Base-by-base conservation (phyloP, 2,888 invertebrate species). In the Ophion ellenae region DNA sequence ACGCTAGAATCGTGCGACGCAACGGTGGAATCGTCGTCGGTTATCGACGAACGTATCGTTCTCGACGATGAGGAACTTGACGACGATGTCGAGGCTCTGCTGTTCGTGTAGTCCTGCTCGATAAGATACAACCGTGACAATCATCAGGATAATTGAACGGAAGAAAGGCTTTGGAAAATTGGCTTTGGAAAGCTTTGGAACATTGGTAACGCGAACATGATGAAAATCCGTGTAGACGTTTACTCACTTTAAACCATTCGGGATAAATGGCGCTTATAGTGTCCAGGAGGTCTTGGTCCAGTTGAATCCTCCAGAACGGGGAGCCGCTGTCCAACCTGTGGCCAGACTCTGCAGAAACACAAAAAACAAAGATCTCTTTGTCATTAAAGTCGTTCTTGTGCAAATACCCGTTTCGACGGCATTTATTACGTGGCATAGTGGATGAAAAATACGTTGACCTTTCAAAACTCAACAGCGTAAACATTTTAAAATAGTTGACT, bases 251-350 rank as follows among this genome's bases (percentile, higher is more conserved):
- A 95, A 98, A 98, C 98, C 98, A 98, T 96, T 97, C 98, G 91
- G 98, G 98, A 95, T 98, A 98, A 94, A 98, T 97, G 92, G 97
- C 97, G 94, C 97, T 97, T 94, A 98, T 97, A 94, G 98, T 98
- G 95, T 98, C 97, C 94, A 98, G 96, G 93, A 98, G 96, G 95
- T 98, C 98, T 95, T 97, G 97, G 96, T 98, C 98, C 95, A 98
- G 96, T 95, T 98, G 97, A 94, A 98, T 97, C 95, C 97, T 97
- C 98, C 98, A 98, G 96, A 97, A 97, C 93, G 96, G 96, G 95
- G 96, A 96, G 95, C 96, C 95, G 95, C 96, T 96, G 95, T 94
- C 94, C 95, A 95, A 94, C 94, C 95, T 95, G 94, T 96, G 96
- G 95, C 97, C 96, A 95, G 96, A 97, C 96, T 97, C 97, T 97